Evolutionary conservation across 2,113 vertebrate genomes (phyloP).

Genomic region (Coregonus clupeaformis): DNA sequence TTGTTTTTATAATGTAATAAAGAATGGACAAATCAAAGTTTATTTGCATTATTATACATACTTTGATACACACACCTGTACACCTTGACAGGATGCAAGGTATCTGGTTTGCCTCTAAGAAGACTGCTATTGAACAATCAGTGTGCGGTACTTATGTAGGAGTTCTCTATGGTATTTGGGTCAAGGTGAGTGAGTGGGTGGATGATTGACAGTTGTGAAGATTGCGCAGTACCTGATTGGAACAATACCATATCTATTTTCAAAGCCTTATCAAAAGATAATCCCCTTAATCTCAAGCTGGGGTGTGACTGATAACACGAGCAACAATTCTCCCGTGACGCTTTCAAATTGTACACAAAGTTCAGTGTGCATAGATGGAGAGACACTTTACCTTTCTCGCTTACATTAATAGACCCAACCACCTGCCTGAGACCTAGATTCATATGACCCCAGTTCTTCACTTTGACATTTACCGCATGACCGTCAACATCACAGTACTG

Average conservation of each 20-base stretch:
- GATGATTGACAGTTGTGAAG: slow-evolving; percentile 20
- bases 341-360: too few relatives aligned
- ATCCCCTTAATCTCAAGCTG: neutral
- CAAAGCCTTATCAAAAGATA: slow-evolving; percentile 7
- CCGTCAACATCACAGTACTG: too few relatives aligned
- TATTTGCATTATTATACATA: neutral
- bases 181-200: slow-evolving; percentile 38
- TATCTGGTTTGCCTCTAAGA: neutral
- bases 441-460: neutral
- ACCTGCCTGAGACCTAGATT: neutral
- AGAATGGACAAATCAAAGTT: slow-evolving; percentile 42
- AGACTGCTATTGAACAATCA: neutral
- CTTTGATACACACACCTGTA: neutral
- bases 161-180: slow-evolving; percentile 25
- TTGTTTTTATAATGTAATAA: slow-evolving; percentile 64
- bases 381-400: too few relatives aligned
- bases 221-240: slow-evolving; percentile 15
- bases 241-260: slow-evolving; percentile 35
- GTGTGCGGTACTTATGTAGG: neutral
- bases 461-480: neutral
- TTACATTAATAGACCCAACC: too few relatives aligned
- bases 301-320: neutral
- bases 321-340: too few relatives aligned
- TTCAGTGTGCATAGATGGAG: too few relatives aligned
- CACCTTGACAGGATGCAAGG: neutral